Conservation (phyloP, 2,113 vertebrate genomes). For the Prionailurus bengalensis region DNA sequence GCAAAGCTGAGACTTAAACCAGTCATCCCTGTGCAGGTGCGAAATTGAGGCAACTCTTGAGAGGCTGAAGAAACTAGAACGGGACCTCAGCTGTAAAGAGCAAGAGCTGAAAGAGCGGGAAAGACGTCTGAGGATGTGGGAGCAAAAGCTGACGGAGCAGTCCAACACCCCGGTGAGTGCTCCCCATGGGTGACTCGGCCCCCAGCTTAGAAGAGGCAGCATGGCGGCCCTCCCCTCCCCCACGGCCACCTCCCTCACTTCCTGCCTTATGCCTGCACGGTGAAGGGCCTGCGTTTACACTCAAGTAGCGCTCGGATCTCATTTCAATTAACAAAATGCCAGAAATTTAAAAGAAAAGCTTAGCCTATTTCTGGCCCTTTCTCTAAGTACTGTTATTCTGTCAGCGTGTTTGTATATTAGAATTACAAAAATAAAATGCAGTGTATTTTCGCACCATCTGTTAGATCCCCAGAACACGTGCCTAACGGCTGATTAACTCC, state of each 20-base stretch:
- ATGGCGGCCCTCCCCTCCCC: not conserved
- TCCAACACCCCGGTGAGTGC: constrained; percentile 97
- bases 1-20: constrained; percentile 80
- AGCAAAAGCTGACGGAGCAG: constrained; percentile 97
- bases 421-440: constrained; percentile 54
- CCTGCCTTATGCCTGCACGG: not conserved
- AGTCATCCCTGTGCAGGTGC: constrained; percentile 89
- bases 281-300: not conserved
- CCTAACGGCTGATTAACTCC: constrained; percentile 5
- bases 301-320: not conserved
- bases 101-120: constrained; percentile 98
- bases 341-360: constrained; percentile 3
- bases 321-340: constrained; percentile 41
- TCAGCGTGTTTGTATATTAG: not conserved
- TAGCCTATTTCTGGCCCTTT: constrained; percentile 33
- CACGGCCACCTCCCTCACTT: not conserved
- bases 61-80: constrained; percentile 98
- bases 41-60: constrained; percentile 99
- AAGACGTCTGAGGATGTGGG: constrained; percentile 97
- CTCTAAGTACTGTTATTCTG: constrained; percentile 43
- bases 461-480: not conserved
- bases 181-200: not conserved
- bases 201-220: constrained; percentile 32
- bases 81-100: constrained; percentile 98
- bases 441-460: not conserved